These are phyloP conservation scores for Eilema sororculum DNA, from an alignment of 2,888 invertebrate genomes.

Conservation along the genomic window DNA sequence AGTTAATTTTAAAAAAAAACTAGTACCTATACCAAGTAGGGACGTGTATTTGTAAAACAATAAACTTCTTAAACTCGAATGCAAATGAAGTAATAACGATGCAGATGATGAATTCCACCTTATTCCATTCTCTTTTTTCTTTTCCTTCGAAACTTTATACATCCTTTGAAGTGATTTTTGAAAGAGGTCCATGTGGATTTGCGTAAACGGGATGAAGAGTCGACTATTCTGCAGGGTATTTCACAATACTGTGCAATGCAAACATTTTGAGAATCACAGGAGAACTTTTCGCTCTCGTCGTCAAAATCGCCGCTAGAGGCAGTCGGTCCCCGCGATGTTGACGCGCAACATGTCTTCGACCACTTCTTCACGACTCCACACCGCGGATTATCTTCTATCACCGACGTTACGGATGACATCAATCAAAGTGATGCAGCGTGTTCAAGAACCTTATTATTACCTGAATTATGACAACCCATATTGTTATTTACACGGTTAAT, in stretches of 20 bases:
- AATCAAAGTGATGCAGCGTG: slow-evolving; percentile 20
- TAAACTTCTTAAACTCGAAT: background rate
- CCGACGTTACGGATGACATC: slow-evolving; percentile 44
- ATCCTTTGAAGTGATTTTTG: slow-evolving; percentile 57
- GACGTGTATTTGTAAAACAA: background rate
- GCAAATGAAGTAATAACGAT: background rate
- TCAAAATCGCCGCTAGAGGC: slow-evolving; percentile 67
- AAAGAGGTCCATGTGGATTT: slow-evolving; percentile 66
- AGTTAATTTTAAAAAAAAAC: background rate
- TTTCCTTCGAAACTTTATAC: slow-evolving; percentile 49
- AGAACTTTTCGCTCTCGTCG: slow-evolving; percentile 58
- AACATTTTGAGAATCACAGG: slow-evolving; percentile 46
- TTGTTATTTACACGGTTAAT: slow-evolving; percentile 28
- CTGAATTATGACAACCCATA: slow-evolving; percentile 37
- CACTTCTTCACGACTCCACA: slow-evolving; percentile 49
- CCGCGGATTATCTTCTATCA: slow-evolving; percentile 34
- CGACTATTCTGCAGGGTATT: slow-evolving; percentile 67
- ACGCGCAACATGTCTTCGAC: slow-evolving; percentile 60
- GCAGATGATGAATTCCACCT: background rate
- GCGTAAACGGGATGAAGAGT: slow-evolving; percentile 62
- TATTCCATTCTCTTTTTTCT: slow-evolving; percentile 16
- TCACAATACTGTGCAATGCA: slow-evolving; percentile 50
- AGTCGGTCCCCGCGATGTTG: slow-evolving; percentile 71
- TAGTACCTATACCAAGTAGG: background rate
- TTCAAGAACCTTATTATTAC: slow-evolving; percentile 23